Evolutionary conservation across 2,113 vertebrate species (phyloP).

Genomic region (Sander lucioperca): DNA sequence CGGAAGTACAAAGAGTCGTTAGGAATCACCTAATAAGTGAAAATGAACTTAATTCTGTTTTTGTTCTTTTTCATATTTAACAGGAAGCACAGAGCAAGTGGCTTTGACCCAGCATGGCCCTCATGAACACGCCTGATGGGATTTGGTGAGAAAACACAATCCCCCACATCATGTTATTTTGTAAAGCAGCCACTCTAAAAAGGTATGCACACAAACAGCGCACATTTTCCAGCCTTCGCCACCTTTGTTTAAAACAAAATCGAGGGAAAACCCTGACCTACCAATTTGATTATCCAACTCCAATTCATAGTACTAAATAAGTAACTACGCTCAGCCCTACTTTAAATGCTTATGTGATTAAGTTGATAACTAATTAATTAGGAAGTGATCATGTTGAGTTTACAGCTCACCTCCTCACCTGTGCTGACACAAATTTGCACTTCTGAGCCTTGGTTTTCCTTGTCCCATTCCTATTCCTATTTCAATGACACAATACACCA

Average conservation of each 20-base stretch:
- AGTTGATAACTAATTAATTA: conserved; percentile 20
- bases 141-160: too few relatives aligned
- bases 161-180: too few relatives aligned
- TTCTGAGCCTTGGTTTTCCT: neutral
- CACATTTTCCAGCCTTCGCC: neutral
- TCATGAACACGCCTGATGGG: too few relatives aligned
- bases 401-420: neutral
- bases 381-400: neutral
- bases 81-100: neutral
- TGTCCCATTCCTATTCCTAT: fast-evolving
- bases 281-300: neutral
- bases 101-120: neutral
- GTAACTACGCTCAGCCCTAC: neutral
- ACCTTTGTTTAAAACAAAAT: neutral
- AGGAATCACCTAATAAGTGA: neutral
- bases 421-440: neutral
- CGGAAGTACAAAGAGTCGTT: too few relatives aligned
- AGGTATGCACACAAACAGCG: neutral
- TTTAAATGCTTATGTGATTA: neutral
- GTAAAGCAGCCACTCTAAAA: neutral
- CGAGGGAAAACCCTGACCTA: neutral
- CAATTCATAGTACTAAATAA: neutral
- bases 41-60: neutral
- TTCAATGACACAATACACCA: neutral
- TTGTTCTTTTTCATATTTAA: neutral